Percentiles rank a stretch among this genome's conserved stretches.
Evolutionary conservation across 1,140 invertebrate species (phyloP).

Genomic region (Drosophila pandora): DNA sequence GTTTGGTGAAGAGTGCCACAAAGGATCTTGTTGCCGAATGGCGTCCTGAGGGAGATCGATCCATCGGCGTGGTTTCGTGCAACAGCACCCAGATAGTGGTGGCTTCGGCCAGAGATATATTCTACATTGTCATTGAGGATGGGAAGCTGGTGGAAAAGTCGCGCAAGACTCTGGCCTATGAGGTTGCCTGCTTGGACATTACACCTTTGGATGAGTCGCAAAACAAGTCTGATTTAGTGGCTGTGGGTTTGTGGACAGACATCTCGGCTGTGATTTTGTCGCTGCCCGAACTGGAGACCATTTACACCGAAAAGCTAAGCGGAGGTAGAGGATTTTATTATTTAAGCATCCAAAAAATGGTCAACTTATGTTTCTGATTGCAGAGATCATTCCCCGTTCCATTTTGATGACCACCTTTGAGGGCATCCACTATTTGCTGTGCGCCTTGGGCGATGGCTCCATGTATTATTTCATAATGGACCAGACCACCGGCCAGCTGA

Average conservation of each 20-base stretch:
- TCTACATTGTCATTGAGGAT: constrained; percentile 92
- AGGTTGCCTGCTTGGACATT: constrained; percentile 98
- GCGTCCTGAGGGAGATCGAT: constrained; percentile 90
- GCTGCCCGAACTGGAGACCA: constrained; percentile 90
- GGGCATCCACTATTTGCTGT: constrained; percentile 94
- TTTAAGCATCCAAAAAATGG: neutral
- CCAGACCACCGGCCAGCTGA: constrained; percentile 88
- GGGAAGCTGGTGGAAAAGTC: constrained; percentile 87
- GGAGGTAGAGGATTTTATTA: constrained; percentile 84
- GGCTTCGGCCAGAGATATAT: constrained; percentile 94
- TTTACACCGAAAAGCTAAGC: constrained; percentile 93
- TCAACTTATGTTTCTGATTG: constrained; percentile 53
- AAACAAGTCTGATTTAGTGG: constrained; percentile 90
- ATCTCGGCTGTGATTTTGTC: constrained; percentile 95
- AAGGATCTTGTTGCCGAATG: constrained; percentile 91
- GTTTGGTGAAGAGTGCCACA: constrained; percentile 88
- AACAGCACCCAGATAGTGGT: constrained; percentile 93
- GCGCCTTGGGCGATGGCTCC: constrained; percentile 98
- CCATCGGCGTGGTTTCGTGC: constrained; percentile 95
- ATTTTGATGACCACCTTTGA: constrained; percentile 98
- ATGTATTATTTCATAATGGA: constrained; percentile 98
- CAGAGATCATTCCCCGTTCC: constrained; percentile 97
- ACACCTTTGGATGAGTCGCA: constrained; percentile 89
- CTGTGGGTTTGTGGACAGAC: constrained; percentile 98
- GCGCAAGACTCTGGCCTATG: constrained; percentile 84